Conservation (phyloP, 2,888 invertebrate species). For the Rutpela maculata region DNA sequence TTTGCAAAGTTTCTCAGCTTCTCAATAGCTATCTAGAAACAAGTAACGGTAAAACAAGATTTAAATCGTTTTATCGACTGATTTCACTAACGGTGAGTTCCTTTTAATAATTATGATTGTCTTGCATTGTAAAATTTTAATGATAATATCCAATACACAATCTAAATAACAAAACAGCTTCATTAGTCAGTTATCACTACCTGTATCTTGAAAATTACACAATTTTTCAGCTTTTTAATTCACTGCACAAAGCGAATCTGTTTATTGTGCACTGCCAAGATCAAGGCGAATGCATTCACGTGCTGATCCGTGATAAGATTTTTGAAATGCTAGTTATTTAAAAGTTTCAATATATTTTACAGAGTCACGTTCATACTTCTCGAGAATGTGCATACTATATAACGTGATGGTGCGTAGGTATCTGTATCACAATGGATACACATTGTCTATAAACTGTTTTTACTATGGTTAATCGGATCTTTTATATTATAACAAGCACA, state of each 20-base stretch:
- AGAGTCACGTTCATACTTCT: conserved; percentile 8
- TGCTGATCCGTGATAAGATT: conserved; percentile 16
- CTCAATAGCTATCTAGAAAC: not conserved
- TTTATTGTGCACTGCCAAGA: conserved; percentile 3
- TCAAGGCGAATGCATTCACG: conserved; percentile 18
- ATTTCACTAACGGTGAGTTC: not conserved
- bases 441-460: conserved; percentile 6
- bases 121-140: not conserved
- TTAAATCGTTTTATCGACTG: not conserved
- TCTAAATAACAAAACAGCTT: conserved; percentile 1
- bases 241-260: not conserved
- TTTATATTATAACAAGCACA: conserved; percentile 1
- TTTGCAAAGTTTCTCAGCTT: not conserved
- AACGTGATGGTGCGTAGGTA: conserved; percentile 26
- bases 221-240: not conserved
- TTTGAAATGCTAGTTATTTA: conserved; percentile 14
- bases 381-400: conserved; percentile 24
- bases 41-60: not conserved
- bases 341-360: conserved; percentile 20
- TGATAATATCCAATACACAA: conserved; percentile 3
- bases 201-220: not conserved
- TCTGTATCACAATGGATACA: conserved; percentile 22
- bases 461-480: conserved; percentile 16
- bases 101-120: not conserved
- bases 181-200: not conserved